Evolutionary conservation across 2,113 vertebrate genomes (phyloP).

Genomic region (Pyrgilauda ruficollis): DNA sequence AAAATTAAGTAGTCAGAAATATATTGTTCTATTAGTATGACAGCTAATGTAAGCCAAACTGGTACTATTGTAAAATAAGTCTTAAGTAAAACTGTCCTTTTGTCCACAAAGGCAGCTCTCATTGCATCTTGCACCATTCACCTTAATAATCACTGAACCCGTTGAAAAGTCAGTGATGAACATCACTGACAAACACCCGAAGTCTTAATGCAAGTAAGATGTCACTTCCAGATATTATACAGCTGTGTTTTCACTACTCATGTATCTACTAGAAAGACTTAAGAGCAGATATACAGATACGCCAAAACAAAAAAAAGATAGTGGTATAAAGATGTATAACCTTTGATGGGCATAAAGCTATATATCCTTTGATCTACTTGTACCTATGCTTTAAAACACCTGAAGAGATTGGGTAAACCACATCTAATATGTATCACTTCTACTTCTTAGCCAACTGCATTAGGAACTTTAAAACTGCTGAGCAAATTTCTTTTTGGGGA

Average conservation of each 20-base stretch:
- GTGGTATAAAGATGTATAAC: neutral
- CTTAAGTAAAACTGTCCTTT: neutral
- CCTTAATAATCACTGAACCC: neutral
- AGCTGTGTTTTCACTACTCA: neutral
- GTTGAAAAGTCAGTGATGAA: neutral
- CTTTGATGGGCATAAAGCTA: neutral
- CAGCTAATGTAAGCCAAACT: neutral
- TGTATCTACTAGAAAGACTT: neutral
- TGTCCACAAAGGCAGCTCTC: neutral
- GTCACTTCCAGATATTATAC: neutral
- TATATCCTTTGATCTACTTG: neutral
- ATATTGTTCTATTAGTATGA: neutral
- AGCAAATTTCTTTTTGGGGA: neutral
- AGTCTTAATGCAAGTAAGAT: neutral
- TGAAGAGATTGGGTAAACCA: neutral
- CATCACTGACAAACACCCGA: neutral
- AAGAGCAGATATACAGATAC: neutral
- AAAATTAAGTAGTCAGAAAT: neutral
- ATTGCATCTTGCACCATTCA: neutral
- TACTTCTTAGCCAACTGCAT: neutral
- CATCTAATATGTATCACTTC: neutral
- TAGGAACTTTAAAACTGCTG: neutral
- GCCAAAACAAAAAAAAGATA: neutral
- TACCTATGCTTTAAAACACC: neutral
- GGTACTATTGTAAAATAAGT: neutral